A percentile compares a stretch with the other conserved stretches of the same genome.
phyloP scores from a whole-genome alignment of 1,140 invertebrate genomes.

The Pectinophora gossypiella region DNA sequence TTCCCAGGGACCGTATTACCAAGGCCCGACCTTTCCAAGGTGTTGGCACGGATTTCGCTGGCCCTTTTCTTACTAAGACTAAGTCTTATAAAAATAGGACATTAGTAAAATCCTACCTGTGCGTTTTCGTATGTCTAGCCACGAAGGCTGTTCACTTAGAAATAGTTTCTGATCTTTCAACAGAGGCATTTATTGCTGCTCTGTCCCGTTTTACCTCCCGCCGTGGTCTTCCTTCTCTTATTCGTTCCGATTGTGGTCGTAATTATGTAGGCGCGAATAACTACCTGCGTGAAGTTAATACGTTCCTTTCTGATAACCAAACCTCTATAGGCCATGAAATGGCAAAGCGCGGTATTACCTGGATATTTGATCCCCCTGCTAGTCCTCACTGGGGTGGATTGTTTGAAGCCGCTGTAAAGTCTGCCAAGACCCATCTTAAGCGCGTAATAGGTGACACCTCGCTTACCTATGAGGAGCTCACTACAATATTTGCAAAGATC shows the following conservation, averaged over 20 bases:
- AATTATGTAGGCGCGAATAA: slow-evolving; percentile 22
- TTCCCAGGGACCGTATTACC: slow-evolving; percentile 7
- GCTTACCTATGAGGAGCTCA: too few species aligned
- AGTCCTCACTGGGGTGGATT: too few species aligned
- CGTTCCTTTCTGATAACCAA: slow-evolving; percentile 36
- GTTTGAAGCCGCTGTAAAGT: too few species aligned
- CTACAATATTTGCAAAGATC: too few species aligned
- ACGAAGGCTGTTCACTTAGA: slow-evolving; percentile 18
- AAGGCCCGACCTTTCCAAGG: slow-evolving; percentile 7
- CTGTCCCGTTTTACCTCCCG: slow-evolving; percentile 10
- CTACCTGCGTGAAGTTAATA: slow-evolving; percentile 45
- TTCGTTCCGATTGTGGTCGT: slow-evolving; percentile 10
- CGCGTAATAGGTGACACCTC: too few species aligned
- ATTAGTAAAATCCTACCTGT: slow-evolving; percentile 17
- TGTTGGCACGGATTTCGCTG: slow-evolving; percentile 16
- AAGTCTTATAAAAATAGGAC: too few species aligned
- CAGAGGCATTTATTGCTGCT: slow-evolving; percentile 11
- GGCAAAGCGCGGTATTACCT: slow-evolving; percentile 8
- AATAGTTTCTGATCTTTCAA: slow-evolving; percentile 9
- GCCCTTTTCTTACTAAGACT: slow-evolving; percentile 2
- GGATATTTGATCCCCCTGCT: not conserved
- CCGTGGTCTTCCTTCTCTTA: not conserved
- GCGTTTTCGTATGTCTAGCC: slow-evolving; percentile 16
- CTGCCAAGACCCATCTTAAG: too few species aligned
- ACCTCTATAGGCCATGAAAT: slow-evolving; percentile 30